Evolutionary conservation across 2,113 vertebrate species (phyloP), one percentile per base, ranked within the genome.

Genomic region (Neolamprologus hecqui): DNA sequence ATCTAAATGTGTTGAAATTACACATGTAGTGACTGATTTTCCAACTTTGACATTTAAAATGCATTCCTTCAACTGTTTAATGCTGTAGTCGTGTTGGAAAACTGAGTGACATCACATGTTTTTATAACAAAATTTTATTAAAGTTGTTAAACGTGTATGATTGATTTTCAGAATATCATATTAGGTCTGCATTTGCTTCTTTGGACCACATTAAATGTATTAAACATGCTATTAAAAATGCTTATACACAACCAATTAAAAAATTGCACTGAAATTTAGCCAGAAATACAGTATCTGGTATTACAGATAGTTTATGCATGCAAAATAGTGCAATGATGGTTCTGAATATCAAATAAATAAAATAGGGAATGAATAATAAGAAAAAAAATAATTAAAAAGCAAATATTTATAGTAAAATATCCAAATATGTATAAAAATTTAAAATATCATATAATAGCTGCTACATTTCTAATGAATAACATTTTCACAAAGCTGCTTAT

Each of bases 261-360:
- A 15, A 10, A 70, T 23, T 73, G 5, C 5, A 42, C 65, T 73
- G 65, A 73, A 73, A 45, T 73, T 26, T 73, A 47, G 68, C 0
- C 60, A 21, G 19, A n/a, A 21, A 21, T 37, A 37, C 33, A 37
- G 33, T 37, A 37, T 65, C 60, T 37, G 17, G 6, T 75, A 17
- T 47, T 70, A 73, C 21, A 73, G 7, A 23, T 1, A 45, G 21
- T 42, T 70, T 68, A 40, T 23, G 37, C 19, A 68, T 21, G 33
- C n/a, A 70, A 70, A 42, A 42, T 42, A 42, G 2, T 23, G 12
- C 37, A 42, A 9, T 23, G 6, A 42, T 1, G 12, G 65, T 42
- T 23, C n/a, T 42, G 11, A 0, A 23, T 70, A 42, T 23, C 0
- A 70, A 23, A 70, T 2, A 42, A 42, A 42, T 68, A n/a, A 68